Evolutionary conservation across 2,797 vertebrate genomes (phyloP).

Genomic region (Arremon brunneinucha): DNA sequence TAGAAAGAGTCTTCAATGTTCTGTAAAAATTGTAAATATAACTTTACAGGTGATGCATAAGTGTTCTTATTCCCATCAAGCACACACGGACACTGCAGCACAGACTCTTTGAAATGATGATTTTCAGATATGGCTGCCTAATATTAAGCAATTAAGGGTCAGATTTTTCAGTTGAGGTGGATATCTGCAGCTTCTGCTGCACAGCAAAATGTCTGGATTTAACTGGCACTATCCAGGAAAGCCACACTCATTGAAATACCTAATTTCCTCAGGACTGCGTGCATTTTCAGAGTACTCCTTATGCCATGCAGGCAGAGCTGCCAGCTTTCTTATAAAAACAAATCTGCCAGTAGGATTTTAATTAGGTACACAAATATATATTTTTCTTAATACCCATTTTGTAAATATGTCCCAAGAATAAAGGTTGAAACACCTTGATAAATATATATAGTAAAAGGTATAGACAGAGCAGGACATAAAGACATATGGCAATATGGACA

Average conservation of each 20-base stretch:
- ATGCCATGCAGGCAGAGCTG: neutral
- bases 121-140: neutral
- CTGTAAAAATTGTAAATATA: neutral
- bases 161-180: neutral
- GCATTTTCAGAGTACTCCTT: neutral
- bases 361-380: neutral
- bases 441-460: conserved; percentile 57
- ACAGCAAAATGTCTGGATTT: neutral
- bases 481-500: conserved; percentile 27
- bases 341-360: neutral
- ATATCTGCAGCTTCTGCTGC: neutral
- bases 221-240: neutral
- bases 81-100: neutral
- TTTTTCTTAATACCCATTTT: neutral
- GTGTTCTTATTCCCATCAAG: neutral
- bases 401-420: conserved; percentile 22
- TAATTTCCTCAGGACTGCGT: fast-evolving
- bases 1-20: neutral
- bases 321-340: neutral
- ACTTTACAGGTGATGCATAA: neutral
- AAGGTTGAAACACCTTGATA: conserved; percentile 17
- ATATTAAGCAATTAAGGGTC: neutral
- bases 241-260: neutral
- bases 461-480: conserved; percentile 48
- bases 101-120: fast-evolving